Conservation (phyloP, 2,888 invertebrate genomes). For the Orthosia cruda region DNA sequence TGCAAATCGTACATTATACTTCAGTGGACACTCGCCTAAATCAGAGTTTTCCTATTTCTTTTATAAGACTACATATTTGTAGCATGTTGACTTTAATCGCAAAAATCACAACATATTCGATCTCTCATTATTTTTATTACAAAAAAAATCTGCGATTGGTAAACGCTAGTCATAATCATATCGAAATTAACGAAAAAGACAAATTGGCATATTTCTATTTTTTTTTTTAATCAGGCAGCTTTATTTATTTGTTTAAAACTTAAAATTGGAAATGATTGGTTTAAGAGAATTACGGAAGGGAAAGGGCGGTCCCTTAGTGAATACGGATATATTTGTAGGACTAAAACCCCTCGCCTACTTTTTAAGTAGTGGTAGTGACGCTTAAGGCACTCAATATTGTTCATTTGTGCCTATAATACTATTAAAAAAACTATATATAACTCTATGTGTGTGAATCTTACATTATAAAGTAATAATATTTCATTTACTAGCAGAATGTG, state of each 20-base stretch:
- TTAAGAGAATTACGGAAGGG: slow-evolving; percentile 32
- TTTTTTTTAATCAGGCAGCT: slow-evolving; percentile 60
- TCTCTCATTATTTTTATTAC: slow-evolving; percentile 47
- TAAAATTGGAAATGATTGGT: slow-evolving; percentile 35
- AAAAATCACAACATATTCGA: slow-evolving; percentile 53
- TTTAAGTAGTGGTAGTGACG: slow-evolving; percentile 84
- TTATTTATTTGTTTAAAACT: slow-evolving; percentile 39
- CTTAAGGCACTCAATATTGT: slow-evolving; percentile 84
- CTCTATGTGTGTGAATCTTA: slow-evolving; percentile 79
- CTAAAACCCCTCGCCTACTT: slow-evolving; percentile 88
- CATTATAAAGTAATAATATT: slow-evolving; percentile 68
- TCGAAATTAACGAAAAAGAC: slow-evolving; percentile 53
- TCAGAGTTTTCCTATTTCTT: slow-evolving; percentile 39
- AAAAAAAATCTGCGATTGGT: slow-evolving; percentile 56
- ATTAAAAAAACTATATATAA: slow-evolving; percentile 75
- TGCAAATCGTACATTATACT: background rate
- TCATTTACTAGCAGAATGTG: slow-evolving; percentile 81
- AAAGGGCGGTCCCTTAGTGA: slow-evolving; percentile 54
- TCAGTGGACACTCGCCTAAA: slow-evolving; percentile 36
- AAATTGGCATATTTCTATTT: slow-evolving; percentile 39
- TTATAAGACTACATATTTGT: slow-evolving; percentile 32
- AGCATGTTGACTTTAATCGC: slow-evolving; percentile 35
- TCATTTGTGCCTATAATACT: slow-evolving; percentile 89
- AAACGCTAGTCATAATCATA: slow-evolving; percentile 64
- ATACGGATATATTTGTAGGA: slow-evolving; percentile 82